Percentiles rank a stretch among this genome's conserved stretches.
Conservation (phyloP, 2,113 vertebrate species). For the Piaya cayana region DNA sequence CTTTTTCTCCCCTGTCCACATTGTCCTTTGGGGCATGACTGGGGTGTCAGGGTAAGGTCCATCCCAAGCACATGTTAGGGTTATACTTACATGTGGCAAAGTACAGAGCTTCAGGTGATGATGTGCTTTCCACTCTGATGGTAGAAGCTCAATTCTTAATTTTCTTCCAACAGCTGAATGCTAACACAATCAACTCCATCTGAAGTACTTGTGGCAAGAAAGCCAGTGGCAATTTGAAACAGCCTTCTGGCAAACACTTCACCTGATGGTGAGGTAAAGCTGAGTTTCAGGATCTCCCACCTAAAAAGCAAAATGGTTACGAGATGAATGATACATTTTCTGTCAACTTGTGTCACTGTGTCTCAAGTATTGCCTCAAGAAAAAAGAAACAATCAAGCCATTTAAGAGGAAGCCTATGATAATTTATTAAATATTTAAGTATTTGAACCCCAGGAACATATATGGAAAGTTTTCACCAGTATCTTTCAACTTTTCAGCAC, state of each 20-base stretch:
- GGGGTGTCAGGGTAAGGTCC: not conserved
- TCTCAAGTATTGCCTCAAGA: not conserved
- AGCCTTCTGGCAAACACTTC: not conserved
- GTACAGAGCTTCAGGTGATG: not conserved
- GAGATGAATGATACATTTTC: not conserved
- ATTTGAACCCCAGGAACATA: not conserved
- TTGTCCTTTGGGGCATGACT: not conserved
- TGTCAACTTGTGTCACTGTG: not conserved
- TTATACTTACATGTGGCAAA: not conserved
- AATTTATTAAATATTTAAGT: not conserved
- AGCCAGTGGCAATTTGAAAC: not conserved
- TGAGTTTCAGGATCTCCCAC: not conserved
- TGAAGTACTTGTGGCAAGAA: not conserved
- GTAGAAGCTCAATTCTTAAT: not conserved
- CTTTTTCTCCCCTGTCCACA: not conserved
- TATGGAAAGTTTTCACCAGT: not conserved
- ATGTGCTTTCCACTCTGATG: not conserved
- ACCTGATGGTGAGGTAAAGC: not conserved
- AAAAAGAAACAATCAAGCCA: not conserved
- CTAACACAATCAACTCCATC: not conserved
- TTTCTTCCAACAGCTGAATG: not conserved
- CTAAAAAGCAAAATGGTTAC: not conserved
- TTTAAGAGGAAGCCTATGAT: not conserved
- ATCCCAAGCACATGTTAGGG: not conserved
- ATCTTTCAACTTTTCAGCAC: not conserved